Evolutionary conservation across 2,888 invertebrate species (phyloP).

Genomic region (Euphydryas editha): DNA sequence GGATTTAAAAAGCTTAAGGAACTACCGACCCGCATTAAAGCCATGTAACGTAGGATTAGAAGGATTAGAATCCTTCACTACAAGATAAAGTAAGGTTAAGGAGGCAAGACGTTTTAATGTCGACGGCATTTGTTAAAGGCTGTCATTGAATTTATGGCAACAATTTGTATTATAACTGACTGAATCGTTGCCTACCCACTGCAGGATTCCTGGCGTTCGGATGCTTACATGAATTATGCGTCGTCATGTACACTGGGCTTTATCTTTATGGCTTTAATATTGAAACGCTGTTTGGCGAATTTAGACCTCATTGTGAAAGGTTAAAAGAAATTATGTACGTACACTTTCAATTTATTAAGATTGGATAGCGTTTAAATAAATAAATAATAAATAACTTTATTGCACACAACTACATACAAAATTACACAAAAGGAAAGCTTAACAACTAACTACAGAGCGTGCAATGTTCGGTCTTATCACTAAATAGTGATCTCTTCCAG

Average conservation of each 20-base stretch:
- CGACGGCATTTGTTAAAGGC: no score
- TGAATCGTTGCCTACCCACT: not conserved
- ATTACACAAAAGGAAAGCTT: no score
- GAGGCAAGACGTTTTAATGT: not conserved
- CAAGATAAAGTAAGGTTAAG: no score
- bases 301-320: not conserved
- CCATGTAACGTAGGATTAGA: no score
- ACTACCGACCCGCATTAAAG: no score
- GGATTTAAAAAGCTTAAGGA: no score
- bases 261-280: not conserved
- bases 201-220: not conserved
- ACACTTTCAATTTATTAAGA: not conserved
- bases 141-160: not conserved
- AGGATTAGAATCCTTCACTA: no score
- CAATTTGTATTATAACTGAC: not conserved
- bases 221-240: slow-evolving; percentile 1
- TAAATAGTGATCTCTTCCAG: no score
- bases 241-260: not conserved
- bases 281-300: not conserved
- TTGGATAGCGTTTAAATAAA: not conserved
- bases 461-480: no score
- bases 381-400: not conserved
- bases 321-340: no score
- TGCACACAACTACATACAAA: no score
- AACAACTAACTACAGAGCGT: no score